Percentiles rank a stretch among this genome's conserved stretches.
Conservation (phyloP, 2,797 vertebrate genomes). For the Toxotes lorentzi region DNA sequence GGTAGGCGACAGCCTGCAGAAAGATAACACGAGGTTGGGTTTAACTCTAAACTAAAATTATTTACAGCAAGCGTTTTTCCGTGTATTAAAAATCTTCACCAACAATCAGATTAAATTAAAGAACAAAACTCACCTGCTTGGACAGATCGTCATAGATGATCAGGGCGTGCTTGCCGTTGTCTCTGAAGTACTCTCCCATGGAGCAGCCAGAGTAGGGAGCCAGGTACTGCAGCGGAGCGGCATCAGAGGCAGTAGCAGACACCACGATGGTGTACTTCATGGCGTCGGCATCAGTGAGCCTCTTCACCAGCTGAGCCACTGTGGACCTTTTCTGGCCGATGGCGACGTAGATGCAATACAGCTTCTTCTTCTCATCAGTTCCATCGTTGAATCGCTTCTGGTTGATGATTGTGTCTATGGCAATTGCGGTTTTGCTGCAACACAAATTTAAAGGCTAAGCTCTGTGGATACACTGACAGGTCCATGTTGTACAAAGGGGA, state of each 20-base stretch:
- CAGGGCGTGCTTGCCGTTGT: slow-evolving; percentile 96
- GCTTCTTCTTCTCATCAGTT: slow-evolving; percentile 98
- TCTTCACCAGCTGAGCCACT: slow-evolving; percentile 98
- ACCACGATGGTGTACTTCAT: slow-evolving; percentile 99
- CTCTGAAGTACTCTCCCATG: slow-evolving; percentile 99
- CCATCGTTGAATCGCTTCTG: slow-evolving; percentile 98
- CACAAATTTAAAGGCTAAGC: not conserved
- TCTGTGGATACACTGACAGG: not conserved
- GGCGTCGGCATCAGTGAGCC: slow-evolving; percentile 95
- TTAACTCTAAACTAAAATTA: slow-evolving; percentile 80
- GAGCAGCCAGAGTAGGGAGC: slow-evolving; percentile 98
- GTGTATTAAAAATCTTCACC: not conserved
- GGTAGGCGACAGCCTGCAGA: slow-evolving; percentile 95
- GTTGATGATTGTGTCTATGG: slow-evolving; percentile 99
- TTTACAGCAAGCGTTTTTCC: slow-evolving; percentile 79
- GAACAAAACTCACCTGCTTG: slow-evolving; percentile 90
- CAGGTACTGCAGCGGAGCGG: slow-evolving; percentile 97
- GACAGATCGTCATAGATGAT: slow-evolving; percentile 99
- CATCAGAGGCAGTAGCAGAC: slow-evolving; percentile 96
- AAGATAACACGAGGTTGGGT: rapidly evolving
- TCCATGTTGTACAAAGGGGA: not conserved
- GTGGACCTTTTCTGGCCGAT: slow-evolving; percentile 99
- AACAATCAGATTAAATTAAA: not conserved
- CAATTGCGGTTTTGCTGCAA: slow-evolving; percentile 96
- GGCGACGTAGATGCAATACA: slow-evolving; percentile 98